These are phyloP conservation scores for Cydia pomonella DNA, from an alignment of 1,140 invertebrate genomes.

Conservation along the genomic window DNA sequence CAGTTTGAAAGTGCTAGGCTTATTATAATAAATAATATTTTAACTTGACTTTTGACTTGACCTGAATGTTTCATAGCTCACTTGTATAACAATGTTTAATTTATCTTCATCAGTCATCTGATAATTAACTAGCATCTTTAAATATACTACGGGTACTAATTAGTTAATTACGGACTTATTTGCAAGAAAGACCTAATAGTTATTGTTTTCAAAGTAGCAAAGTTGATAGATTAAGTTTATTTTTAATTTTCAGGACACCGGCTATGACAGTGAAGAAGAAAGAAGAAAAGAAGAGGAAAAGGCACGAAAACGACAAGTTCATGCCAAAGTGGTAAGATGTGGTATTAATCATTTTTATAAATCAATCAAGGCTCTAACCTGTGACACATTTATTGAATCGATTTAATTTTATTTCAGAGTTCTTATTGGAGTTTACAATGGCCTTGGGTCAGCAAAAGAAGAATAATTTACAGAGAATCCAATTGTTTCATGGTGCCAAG, in stretches of 20 bases:
- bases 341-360: not conserved
- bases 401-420: constrained; percentile 48
- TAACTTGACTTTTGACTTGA: too few species aligned
- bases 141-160: too few species aligned
- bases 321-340: constrained; percentile 47
- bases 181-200: too few species aligned
- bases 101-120: too few species aligned
- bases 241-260: constrained; percentile 39
- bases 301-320: constrained; percentile 43
- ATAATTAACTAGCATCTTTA: too few species aligned
- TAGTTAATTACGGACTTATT: too few species aligned
- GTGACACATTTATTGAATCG: not conserved
- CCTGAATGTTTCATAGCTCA: too few species aligned
- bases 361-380: too few species aligned
- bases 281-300: constrained; percentile 45
- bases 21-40: too few species aligned
- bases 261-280: constrained; percentile 47
- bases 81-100: too few species aligned
- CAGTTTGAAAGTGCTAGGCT: too few species aligned
- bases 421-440: constrained; percentile 60
- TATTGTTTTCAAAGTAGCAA: not conserved
- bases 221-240: constrained; percentile 10
- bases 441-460: constrained; percentile 62
- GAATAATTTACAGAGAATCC: constrained; percentile 60
- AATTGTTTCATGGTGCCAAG: constrained; percentile 66